A percentile compares a stretch with the other conserved stretches of the same genome.
Conservation (phyloP, 2,888 invertebrate species). For the Lottia gigantea region DNA sequence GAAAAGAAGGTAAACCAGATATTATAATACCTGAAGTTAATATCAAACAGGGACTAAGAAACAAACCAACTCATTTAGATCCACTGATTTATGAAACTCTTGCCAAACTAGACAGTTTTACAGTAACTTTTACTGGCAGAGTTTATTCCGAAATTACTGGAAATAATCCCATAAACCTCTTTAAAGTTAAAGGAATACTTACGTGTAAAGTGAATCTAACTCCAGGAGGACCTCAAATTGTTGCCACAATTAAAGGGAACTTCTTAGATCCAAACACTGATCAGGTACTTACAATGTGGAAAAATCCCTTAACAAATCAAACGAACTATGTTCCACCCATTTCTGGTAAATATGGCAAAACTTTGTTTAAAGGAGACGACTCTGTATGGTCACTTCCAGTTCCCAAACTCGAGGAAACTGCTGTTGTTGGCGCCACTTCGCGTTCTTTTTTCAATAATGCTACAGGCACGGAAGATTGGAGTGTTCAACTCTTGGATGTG, state of each 20-base stretch:
- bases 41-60: constrained; percentile 15
- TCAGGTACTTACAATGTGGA: constrained; percentile 21
- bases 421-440: constrained; percentile 29
- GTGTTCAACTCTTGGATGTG: constrained; percentile 28
- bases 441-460: constrained; percentile 7
- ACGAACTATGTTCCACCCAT: constrained; percentile 17
- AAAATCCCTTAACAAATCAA: constrained; percentile 35
- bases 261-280: constrained; percentile 26
- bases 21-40: constrained; percentile 37
- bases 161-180: constrained; percentile 26
- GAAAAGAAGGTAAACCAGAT: constrained; percentile 32
- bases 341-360: constrained; percentile 5
- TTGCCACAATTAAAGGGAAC: neutral
- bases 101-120: constrained; percentile 12
- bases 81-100: constrained; percentile 26
- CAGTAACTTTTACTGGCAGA: constrained; percentile 29
- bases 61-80: constrained; percentile 27
- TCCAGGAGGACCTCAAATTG: neutral
- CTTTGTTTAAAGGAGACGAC: constrained; percentile 27
- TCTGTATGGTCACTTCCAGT: constrained; percentile 33
- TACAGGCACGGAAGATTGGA: constrained; percentile 22
- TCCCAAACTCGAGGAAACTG: constrained; percentile 23
- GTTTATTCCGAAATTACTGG: constrained; percentile 35
- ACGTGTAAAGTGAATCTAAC: neutral
- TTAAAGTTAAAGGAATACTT: constrained; percentile 26